phyloP scores from a whole-genome alignment of 2,113 vertebrate species.

The Hydropotes inermis region DNA sequence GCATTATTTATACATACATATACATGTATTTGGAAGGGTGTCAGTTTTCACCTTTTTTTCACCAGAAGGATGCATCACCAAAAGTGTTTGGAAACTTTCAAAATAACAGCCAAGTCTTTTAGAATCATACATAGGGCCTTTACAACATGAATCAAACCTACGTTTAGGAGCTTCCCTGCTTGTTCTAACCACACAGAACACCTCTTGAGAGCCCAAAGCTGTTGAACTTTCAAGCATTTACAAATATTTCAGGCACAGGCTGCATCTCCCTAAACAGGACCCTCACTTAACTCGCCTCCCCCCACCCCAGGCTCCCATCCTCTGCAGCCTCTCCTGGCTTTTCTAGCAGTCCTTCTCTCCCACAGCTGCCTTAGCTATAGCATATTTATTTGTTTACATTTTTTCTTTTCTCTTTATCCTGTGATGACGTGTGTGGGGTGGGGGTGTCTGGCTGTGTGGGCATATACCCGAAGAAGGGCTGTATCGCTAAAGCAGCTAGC shows the following conservation, averaged over 20 bases:
- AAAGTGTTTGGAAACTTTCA: neutral
- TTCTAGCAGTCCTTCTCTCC: neutral
- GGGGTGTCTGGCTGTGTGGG: neutral
- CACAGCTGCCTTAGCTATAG: neutral
- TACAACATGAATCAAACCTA: neutral
- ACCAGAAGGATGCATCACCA: neutral
- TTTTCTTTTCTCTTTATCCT: neutral
- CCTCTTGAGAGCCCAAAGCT: neutral
- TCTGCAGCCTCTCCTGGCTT: neutral
- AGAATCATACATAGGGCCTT: neutral
- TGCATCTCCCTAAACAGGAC: neutral
- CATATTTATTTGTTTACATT: neutral
- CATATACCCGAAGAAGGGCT: too few relatives aligned
- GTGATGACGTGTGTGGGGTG: neutral
- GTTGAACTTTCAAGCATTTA: neutral
- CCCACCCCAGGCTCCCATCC: fast-evolving
- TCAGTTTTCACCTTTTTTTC: neutral
- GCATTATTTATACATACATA: neutral
- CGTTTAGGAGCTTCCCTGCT: neutral
- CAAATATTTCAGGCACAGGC: fast-evolving
- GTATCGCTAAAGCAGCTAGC: neutral
- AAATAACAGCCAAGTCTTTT: neutral
- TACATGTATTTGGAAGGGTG: neutral
- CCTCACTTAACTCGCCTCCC: neutral
- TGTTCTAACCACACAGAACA: neutral